Conservation (phyloP, 2,113 vertebrate genomes). For the Hemibagrus wyckioides region DNA sequence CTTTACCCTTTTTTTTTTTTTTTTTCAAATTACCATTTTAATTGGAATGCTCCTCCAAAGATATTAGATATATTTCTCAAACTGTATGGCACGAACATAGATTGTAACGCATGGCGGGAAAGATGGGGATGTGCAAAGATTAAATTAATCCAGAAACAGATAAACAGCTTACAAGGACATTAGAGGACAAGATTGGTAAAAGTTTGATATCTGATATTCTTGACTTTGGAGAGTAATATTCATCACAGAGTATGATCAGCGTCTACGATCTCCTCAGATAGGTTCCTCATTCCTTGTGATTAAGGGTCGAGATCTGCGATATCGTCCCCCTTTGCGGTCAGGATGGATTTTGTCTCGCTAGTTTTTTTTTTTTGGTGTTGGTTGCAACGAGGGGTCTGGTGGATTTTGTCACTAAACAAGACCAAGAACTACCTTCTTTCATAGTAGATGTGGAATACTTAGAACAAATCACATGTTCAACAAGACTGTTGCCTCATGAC, state of each 20-base stretch:
- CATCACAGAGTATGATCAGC: neutral
- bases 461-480: neutral
- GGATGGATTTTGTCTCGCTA: neutral
- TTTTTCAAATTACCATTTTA: conserved; percentile 13
- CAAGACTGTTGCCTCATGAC: neutral
- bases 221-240: conserved; percentile 5
- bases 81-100: neutral
- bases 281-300: conserved; percentile 1
- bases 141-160: conserved; percentile 10
- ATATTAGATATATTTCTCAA: conserved; percentile 12
- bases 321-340: neutral
- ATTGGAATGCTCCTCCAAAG: neutral
- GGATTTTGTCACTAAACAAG: neutral
- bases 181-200: conserved; percentile 4
- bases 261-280: neutral
- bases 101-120: neutral
- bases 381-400: neutral
- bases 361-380: neutral
- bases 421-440: neutral
- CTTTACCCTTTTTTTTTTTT: neutral
- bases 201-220: conserved; percentile 4
- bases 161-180: conserved; percentile 24
- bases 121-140: neutral
- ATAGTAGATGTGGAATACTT: neutral
- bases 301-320: conserved; percentile 17